Conservation (phyloP, 2,113 vertebrate genomes). For the Galeopterus variegatus region DNA sequence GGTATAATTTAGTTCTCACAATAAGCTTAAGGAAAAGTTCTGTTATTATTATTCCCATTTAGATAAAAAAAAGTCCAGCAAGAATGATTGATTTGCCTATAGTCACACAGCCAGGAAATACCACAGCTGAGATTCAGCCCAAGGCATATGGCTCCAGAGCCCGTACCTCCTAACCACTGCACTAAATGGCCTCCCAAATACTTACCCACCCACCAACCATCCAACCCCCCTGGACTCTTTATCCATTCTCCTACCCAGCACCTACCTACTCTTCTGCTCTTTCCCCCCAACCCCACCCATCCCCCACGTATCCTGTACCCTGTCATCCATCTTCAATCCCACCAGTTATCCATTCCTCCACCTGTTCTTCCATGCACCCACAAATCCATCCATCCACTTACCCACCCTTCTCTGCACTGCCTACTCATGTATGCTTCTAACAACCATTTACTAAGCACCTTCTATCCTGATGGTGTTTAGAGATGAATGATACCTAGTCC, state of each 20-base stretch:
- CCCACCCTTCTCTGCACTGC: no score
- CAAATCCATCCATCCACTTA: no score
- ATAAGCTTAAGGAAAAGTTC: not conserved
- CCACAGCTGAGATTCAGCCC: not conserved
- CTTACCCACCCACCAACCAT: not conserved
- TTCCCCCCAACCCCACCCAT: accelerated
- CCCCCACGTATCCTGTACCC: no score
- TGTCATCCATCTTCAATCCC: not conserved
- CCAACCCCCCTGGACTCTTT: not conserved
- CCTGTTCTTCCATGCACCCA: not conserved
- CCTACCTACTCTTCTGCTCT: not conserved
- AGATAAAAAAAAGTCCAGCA: not conserved
- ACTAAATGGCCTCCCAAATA: not conserved
- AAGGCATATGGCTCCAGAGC: not conserved
- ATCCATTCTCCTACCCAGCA: not conserved
- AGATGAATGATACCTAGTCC: not conserved
- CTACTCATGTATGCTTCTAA: no score
- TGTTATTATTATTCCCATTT: not conserved
- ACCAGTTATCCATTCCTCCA: no score
- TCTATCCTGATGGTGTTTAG: not conserved
- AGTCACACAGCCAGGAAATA: not conserved
- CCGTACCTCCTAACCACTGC: not conserved
- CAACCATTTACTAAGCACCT: not conserved
- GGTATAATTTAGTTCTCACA: not conserved
- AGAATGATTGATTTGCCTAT: not conserved